phyloP scores from a whole-genome alignment of 2,888 invertebrate genomes.

The Rhingia rostrata region DNA sequence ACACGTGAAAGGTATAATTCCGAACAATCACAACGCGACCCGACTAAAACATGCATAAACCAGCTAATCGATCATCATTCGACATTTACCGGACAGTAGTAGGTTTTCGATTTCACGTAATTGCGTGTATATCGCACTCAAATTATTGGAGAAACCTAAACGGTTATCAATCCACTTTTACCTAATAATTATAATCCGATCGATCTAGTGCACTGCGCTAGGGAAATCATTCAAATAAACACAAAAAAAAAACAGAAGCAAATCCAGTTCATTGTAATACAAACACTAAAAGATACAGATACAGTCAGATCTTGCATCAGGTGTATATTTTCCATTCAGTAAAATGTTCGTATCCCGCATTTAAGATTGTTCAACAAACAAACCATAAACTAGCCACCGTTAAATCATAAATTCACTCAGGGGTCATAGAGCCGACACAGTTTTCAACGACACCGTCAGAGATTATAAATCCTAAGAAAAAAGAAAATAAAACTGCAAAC shows the following conservation, averaged over 20 bases:
- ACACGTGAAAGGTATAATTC: neutral
- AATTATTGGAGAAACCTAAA: conserved; percentile 16
- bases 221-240: neutral
- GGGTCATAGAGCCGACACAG: conserved; percentile 69
- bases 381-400: conserved; percentile 60
- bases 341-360: conserved; percentile 29
- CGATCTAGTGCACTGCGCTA: conserved; percentile 27
- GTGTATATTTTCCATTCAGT: conserved; percentile 53
- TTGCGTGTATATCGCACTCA: conserved; percentile 2
- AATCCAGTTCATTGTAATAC: conserved; percentile 43
- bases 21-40: neutral
- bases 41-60: neutral
- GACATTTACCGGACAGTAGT: neutral
- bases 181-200: conserved; percentile 59
- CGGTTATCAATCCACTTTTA: conserved; percentile 30
- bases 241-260: conserved; percentile 8
- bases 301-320: neutral
- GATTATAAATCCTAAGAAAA: conserved; percentile 29
- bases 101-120: neutral
- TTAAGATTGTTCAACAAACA: conserved; percentile 47
- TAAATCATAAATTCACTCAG: conserved; percentile 64
- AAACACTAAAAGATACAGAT: conserved; percentile 31
- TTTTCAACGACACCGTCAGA: conserved; percentile 56
- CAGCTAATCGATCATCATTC: conserved; percentile 19
- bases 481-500: conserved; percentile 48